Base-by-base conservation (phyloP, 1,140 invertebrate genomes). In the Conopomorpha cramerella region DNA sequence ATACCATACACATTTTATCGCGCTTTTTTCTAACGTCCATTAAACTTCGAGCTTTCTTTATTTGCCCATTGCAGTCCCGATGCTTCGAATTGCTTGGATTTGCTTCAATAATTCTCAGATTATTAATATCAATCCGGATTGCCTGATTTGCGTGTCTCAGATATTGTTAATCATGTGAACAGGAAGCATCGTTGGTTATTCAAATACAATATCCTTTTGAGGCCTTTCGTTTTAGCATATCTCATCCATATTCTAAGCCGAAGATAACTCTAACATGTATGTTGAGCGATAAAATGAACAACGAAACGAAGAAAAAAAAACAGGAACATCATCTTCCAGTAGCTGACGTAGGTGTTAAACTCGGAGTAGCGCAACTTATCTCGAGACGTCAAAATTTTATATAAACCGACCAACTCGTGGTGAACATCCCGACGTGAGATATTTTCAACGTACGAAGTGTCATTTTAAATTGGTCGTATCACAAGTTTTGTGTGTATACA, bases 311-410 rank as follows among this genome's bases (percentile, higher is more conserved):
- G 29, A 37, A 49, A 42, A 37, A 42, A 47, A 35, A 38, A 47
- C 48, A 39, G 36, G 45, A 45, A 33, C 44, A 35, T 23, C 35
- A 30, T 54, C 46, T 49, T 48, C 45, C 57, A 46, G 59, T 63
- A 66, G 62, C 55, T 19, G 31, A 39, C 46, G 47, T 60, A 60
- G 55, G 58, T 61, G 63, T 67, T 51, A 55, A 67, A 57, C 38
- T 43, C 46, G 46, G 40, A 45, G 43, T 39, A 39, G 41, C 42
- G 29, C 31, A 34, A 47, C 49, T 58, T 57, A 61, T 61, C 50
- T 52, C 45, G 33, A 43, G 43, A 46, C 45, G 48, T 54, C 51
- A 51, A 57, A 42, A 48, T 43, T 37, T 43, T 41, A 38, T 30
- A 28, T 34, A 37, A 30, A 49, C 48, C 49, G 35, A 18, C 13